Percentiles rank a stretch among this genome's conserved stretches.
Conservation (phyloP, 2,113 vertebrate genomes). For the Chloebia gouldiae region DNA sequence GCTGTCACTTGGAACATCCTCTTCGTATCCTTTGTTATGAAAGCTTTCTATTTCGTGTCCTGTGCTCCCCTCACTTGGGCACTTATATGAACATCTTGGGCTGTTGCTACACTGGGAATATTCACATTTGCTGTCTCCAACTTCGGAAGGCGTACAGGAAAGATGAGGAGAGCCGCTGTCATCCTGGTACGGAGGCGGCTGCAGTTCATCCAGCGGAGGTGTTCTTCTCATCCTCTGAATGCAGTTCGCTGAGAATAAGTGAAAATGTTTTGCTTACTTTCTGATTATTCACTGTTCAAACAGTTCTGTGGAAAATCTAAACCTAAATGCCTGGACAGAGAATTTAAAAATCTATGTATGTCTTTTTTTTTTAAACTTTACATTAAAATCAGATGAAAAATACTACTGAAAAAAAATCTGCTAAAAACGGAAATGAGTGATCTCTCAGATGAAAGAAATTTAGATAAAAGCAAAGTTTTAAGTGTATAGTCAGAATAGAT, state of each 20-base stretch:
- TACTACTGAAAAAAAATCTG: background rate
- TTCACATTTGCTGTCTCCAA: constrained; percentile 91
- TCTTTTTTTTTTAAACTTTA: background rate
- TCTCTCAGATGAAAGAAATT: background rate
- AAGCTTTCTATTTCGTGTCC: constrained; percentile 88
- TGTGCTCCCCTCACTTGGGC: constrained; percentile 87
- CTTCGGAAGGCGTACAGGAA: constrained; percentile 91
- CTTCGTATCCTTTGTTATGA: constrained; percentile 93
- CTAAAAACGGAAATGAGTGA: background rate
- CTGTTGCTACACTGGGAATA: constrained; percentile 90
- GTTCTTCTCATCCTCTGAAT: constrained; percentile 97
- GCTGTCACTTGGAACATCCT: constrained; percentile 95
- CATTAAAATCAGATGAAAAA: background rate
- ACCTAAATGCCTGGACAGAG: background rate
- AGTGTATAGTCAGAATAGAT: background rate
- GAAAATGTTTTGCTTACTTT: constrained; percentile 58
- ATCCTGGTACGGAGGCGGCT: constrained; percentile 95
- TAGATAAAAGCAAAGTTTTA: background rate
- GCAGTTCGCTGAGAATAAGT: constrained; percentile 84
- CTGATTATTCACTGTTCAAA: background rate
- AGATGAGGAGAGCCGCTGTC: constrained; percentile 95
- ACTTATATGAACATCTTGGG: constrained; percentile 90
- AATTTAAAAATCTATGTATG: background rate
- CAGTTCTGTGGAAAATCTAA: background rate
- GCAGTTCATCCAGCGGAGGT: constrained; percentile 92